A percentile compares a stretch with the other conserved stretches of the same genome.
These are phyloP conservation scores for Heteromormyrus szaboi DNA, from an alignment of 2,797 vertebrate species.

Conservation along the genomic window DNA sequence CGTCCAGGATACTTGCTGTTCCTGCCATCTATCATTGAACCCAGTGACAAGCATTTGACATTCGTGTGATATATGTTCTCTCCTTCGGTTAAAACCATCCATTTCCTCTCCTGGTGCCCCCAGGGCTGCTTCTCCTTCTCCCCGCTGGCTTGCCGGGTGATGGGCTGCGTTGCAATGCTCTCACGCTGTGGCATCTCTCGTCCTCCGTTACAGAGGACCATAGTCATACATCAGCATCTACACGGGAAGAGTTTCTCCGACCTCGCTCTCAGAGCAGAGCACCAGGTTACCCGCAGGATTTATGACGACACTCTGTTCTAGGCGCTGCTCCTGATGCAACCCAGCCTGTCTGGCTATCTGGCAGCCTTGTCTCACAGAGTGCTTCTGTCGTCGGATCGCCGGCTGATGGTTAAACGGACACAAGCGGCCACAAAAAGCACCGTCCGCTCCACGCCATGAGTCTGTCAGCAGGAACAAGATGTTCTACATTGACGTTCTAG, in stretches of 20 bases:
- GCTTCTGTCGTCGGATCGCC: background rate
- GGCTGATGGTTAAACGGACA: background rate
- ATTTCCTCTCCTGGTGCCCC: background rate
- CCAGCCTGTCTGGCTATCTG: background rate
- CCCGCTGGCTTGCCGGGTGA: background rate
- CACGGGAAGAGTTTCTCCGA: background rate
- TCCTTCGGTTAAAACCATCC: background rate
- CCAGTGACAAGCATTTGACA: background rate
- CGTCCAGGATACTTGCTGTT: background rate
- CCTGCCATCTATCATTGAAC: slow-evolving; percentile 10
- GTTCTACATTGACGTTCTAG: background rate
- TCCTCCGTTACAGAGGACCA: background rate
- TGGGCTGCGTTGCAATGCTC: background rate
- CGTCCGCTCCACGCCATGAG: background rate
- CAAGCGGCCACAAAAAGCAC: background rate
- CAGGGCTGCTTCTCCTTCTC: background rate
- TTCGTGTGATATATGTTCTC: background rate
- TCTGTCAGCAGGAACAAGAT: background rate
- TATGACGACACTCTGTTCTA: background rate
- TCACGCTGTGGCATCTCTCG: background rate
- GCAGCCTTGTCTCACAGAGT: background rate
- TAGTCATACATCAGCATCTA: background rate
- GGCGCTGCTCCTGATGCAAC: background rate
- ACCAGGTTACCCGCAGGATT: background rate
- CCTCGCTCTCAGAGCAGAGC: background rate